phyloP scores from a whole-genome alignment of 2,797 vertebrate genomes.

The Anguilla obscura region DNA sequence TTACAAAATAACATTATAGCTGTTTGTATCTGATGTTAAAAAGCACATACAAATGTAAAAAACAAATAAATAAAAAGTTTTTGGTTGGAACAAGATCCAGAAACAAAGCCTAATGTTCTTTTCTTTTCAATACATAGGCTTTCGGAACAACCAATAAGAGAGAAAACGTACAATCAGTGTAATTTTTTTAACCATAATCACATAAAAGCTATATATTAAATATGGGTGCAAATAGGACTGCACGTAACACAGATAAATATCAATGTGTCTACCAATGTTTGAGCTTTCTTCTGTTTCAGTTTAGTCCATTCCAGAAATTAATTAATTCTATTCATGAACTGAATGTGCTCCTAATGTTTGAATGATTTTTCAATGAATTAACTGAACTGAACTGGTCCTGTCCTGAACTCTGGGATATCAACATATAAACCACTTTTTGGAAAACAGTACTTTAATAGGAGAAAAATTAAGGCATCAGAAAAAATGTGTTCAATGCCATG shows the following conservation, averaged over 20 bases:
- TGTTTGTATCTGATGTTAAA: background rate
- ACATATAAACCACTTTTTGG: background rate
- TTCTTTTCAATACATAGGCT: background rate
- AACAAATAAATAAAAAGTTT: background rate
- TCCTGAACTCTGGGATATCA: background rate
- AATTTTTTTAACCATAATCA: background rate
- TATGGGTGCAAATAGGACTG: background rate
- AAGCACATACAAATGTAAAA: background rate
- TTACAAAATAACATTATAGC: background rate
- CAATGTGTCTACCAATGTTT: background rate
- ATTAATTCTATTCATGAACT: background rate
- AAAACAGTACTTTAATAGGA: background rate
- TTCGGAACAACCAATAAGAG: background rate
- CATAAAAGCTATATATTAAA: background rate
- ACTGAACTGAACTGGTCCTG: background rate
- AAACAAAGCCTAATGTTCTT: background rate
- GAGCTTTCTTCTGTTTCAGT: background rate
- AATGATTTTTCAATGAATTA: background rate
- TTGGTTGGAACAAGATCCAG: background rate
- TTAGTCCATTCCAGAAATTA: background rate
- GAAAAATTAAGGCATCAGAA: background rate
- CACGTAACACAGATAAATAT: too few relatives aligned
- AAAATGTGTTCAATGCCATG: background rate
- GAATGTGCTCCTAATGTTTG: background rate
- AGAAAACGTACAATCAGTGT: background rate